Evolutionary conservation across 2,797 vertebrate species (phyloP).

Genomic region (Eleutherodactylus coqui): DNA sequence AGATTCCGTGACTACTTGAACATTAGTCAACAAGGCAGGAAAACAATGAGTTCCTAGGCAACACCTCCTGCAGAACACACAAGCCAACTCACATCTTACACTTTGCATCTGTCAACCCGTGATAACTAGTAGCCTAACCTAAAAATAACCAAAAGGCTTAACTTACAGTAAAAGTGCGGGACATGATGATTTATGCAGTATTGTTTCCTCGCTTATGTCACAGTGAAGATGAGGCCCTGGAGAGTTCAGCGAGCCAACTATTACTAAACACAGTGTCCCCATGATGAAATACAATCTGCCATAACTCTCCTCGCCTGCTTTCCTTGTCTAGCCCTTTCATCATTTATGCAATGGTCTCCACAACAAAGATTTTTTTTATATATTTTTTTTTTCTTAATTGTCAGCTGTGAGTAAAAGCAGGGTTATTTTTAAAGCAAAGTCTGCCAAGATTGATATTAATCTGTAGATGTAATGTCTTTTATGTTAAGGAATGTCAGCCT

Average conservation of each 20-base stretch:
- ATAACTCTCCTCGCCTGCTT: conserved; percentile 59
- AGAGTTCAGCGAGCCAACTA: conserved; percentile 63
- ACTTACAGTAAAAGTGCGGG: conserved; percentile 60
- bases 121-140: conserved; percentile 61
- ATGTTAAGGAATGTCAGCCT: conserved; percentile 54
- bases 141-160: conserved; percentile 63
- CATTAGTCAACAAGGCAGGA: neutral
- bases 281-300: conserved; percentile 63
- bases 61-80: neutral
- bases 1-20: neutral
- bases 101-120: neutral
- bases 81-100: neutral
- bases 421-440: conserved; percentile 54
- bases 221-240: conserved; percentile 61
- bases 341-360: conserved; percentile 53
- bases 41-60: neutral
- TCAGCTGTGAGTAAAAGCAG: conserved; percentile 57
- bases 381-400: neutral
- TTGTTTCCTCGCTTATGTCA: conserved; percentile 68
- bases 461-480: conserved; percentile 40
- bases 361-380: conserved; percentile 39
- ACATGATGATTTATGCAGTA: conserved; percentile 66
- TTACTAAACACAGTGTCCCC: conserved; percentile 62
- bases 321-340: conserved; percentile 61
- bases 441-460: conserved; percentile 50